These are phyloP conservation scores for Hippopotamyrus pictus DNA, from an alignment of 2,797 vertebrate genomes.

Conservation along the genomic window DNA sequence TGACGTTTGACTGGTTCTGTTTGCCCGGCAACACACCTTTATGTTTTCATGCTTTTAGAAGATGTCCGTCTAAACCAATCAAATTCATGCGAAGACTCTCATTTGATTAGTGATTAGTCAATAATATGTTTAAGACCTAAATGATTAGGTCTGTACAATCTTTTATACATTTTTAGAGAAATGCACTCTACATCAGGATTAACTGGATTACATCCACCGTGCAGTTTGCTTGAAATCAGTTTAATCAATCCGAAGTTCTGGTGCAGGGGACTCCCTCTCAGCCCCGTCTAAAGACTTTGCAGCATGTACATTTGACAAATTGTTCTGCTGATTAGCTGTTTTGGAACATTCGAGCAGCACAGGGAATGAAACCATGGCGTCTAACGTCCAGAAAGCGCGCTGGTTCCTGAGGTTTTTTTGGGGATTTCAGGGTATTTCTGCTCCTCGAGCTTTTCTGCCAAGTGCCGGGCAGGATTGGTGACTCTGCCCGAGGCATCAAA, in stretches of 20 bases:
- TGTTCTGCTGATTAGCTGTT: not conserved
- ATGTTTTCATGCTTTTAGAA: not conserved
- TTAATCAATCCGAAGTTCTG: not conserved
- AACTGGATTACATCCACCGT: constrained; percentile 5
- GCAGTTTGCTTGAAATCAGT: not conserved
- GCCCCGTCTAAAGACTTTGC: not conserved
- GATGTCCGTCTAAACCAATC: not conserved
- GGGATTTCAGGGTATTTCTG: not conserved
- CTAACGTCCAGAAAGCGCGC: not conserved
- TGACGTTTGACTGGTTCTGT: not conserved
- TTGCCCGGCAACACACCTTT: not conserved
- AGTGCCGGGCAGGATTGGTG: not conserved
- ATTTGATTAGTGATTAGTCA: not conserved
- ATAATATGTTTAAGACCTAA: not conserved
- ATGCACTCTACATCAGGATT: not conserved
- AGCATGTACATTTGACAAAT: not conserved
- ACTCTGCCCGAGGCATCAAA: not conserved
- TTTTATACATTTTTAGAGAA: constrained; percentile 3
- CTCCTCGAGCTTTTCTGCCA: not conserved
- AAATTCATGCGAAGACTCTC: constrained; percentile 1
- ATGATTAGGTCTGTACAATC: not conserved
- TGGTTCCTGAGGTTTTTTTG: not conserved
- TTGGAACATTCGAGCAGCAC: not conserved
- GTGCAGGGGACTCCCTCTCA: not conserved
- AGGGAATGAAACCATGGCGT: not conserved